phyloP scores from a whole-genome alignment of 2,113 vertebrate species.

The Oceanodroma tethys region DNA sequence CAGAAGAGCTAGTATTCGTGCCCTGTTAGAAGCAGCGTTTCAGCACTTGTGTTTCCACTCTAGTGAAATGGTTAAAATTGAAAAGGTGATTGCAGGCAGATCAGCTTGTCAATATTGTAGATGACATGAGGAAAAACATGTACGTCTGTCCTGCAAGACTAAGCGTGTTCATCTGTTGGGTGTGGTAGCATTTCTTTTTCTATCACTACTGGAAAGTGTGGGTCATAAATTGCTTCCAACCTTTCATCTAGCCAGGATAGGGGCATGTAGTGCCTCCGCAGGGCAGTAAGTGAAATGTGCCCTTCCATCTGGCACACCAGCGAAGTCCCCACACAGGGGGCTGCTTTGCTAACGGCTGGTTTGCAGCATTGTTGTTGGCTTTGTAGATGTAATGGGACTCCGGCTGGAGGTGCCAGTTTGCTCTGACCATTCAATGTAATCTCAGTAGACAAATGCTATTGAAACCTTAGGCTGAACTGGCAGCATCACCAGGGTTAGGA shows the following conservation, averaged over 20 bases:
- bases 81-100: conserved; percentile 23
- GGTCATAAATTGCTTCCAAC: not conserved
- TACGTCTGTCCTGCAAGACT: not conserved
- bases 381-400: not conserved
- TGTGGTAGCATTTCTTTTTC: not conserved
- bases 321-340: accelerated
- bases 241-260: not conserved
- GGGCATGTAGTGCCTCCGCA: not conserved
- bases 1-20: not conserved
- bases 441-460: not conserved
- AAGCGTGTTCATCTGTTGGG: not conserved
- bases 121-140: not conserved
- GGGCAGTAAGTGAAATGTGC: not conserved
- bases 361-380: not conserved
- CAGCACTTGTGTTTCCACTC: not conserved
- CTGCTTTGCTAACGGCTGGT: not conserved
- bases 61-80: conserved; percentile 10
- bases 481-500: not conserved
- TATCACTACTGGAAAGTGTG: not conserved
- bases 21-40: not conserved
- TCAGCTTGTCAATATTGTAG: conserved; percentile 18
- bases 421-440: not conserved
- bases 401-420: not conserved
- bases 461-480: not conserved
- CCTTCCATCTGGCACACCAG: not conserved